Percentiles rank a stretch among this genome's conserved stretches.
These are phyloP conservation scores for Tipula unca DNA, from an alignment of 2,888 invertebrate species.

Conservation along the genomic window DNA sequence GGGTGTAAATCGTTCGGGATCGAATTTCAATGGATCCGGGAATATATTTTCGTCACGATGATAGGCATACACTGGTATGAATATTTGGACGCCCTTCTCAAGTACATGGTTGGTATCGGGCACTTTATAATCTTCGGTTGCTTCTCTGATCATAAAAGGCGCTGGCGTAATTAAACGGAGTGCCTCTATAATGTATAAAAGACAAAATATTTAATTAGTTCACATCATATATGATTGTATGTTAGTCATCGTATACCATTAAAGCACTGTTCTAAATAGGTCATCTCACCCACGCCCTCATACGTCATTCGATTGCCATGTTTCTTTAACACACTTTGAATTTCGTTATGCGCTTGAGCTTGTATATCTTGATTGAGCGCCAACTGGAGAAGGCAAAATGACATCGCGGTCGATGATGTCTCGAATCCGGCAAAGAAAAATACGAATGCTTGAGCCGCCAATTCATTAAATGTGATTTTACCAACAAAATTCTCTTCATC, in stretches of 20 bases:
- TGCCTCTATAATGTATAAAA: slow-evolving; percentile 16
- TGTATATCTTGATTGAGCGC: slow-evolving; percentile 41
- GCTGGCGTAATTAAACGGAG: slow-evolving; percentile 15
- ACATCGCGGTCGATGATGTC: slow-evolving; percentile 39
- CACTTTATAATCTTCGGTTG: slow-evolving; percentile 22
- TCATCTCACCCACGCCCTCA: slow-evolving; percentile 37
- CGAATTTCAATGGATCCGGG: slow-evolving; percentile 49
- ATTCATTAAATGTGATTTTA: neutral
- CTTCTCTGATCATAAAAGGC: neutral
- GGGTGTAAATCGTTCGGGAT: slow-evolving; percentile 48
- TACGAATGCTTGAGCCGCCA: slow-evolving; percentile 29
- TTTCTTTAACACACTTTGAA: slow-evolving; percentile 34
- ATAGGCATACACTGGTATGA: slow-evolving; percentile 48
- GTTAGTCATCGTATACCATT: too few relatives aligned
- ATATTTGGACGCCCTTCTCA: slow-evolving; percentile 45
- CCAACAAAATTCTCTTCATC: neutral
- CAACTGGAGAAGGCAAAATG: slow-evolving; percentile 41
- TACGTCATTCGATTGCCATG: slow-evolving; percentile 36
- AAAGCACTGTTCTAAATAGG: slow-evolving; percentile 39
- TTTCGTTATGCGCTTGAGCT: slow-evolving; percentile 32
- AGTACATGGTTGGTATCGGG: slow-evolving; percentile 39
- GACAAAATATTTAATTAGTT: too few relatives aligned
- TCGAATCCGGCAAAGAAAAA: slow-evolving; percentile 45
- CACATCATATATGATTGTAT: neutral
- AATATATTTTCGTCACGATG: slow-evolving; percentile 52